phyloP scores from a whole-genome alignment of 2,797 vertebrate species.

The Coranthus polyacanthus region DNA sequence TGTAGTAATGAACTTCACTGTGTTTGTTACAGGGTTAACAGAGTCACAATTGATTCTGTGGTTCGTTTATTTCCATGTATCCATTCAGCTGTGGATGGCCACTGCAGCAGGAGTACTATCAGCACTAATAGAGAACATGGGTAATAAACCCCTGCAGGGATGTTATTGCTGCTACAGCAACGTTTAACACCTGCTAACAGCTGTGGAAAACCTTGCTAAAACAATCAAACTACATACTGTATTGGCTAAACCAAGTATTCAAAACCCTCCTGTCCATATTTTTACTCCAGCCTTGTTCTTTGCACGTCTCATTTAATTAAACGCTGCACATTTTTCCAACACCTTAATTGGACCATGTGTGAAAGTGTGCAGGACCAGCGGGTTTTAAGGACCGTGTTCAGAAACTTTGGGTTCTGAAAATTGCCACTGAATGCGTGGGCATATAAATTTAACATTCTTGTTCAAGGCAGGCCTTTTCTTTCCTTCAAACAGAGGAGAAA shows the following conservation, averaged over 20 bases:
- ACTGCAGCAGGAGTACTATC: conserved; percentile 59
- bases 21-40: conserved; percentile 49
- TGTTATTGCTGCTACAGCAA: conserved; percentile 60
- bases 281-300: conserved; percentile 21
- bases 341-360: conserved; percentile 39
- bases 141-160: conserved; percentile 70
- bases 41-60: conserved; percentile 55
- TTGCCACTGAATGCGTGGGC: neutral
- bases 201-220: conserved; percentile 41
- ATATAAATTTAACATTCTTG: neutral
- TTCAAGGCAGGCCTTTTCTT: neutral
- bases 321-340: conserved; percentile 20
- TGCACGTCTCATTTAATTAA: conserved; percentile 38
- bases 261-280: conserved; percentile 17
- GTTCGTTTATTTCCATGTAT: conserved; percentile 31
- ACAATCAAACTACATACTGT: conserved; percentile 48
- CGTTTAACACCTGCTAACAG: conserved; percentile 66
- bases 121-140: conserved; percentile 67
- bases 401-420: neutral
- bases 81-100: conserved; percentile 57
- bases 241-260: conserved; percentile 29
- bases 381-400: neutral
- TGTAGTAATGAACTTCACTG: conserved; percentile 25
- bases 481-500: neutral
- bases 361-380: conserved; percentile 6